phyloP scores from a whole-genome alignment of 2,113 vertebrate species.

The Microcebus ravelobensis region DNA sequence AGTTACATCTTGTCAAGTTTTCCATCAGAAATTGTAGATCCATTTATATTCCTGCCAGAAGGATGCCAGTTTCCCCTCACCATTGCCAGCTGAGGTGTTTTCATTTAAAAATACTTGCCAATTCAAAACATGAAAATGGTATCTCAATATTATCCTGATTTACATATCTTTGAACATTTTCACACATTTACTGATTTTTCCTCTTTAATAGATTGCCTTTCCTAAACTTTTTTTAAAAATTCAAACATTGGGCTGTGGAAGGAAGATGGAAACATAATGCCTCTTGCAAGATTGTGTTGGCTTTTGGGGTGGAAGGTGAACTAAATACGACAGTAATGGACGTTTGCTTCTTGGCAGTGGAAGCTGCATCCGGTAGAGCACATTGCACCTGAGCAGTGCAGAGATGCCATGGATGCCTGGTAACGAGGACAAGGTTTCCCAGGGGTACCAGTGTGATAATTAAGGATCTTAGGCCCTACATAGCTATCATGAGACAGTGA shows the following conservation, averaged over 20 bases:
- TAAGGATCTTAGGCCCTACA: neutral
- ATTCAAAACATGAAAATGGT: neutral
- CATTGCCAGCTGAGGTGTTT: neutral
- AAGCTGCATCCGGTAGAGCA: neutral
- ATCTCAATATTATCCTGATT: neutral
- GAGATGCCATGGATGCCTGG: too few species aligned
- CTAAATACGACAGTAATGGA: neutral
- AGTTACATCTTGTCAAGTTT: neutral
- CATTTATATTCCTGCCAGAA: neutral
- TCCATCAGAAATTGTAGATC: neutral
- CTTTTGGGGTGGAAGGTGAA: neutral
- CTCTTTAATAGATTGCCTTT: neutral
- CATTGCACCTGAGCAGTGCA: fast-evolving
- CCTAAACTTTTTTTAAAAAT: neutral
- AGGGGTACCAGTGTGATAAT: neutral
- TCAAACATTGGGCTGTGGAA: neutral
- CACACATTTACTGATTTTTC: neutral
- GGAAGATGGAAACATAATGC: neutral
- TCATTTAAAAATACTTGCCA: neutral
- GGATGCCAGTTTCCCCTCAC: neutral
- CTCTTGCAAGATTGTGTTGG: neutral
- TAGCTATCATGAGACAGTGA: neutral
- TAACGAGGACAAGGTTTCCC: neutral
- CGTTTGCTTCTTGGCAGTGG: neutral
- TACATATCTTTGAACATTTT: conserved; percentile 40